Evolutionary conservation across 1,140 invertebrate genomes (phyloP).

Genomic region (Drosophila setifemur): DNA sequence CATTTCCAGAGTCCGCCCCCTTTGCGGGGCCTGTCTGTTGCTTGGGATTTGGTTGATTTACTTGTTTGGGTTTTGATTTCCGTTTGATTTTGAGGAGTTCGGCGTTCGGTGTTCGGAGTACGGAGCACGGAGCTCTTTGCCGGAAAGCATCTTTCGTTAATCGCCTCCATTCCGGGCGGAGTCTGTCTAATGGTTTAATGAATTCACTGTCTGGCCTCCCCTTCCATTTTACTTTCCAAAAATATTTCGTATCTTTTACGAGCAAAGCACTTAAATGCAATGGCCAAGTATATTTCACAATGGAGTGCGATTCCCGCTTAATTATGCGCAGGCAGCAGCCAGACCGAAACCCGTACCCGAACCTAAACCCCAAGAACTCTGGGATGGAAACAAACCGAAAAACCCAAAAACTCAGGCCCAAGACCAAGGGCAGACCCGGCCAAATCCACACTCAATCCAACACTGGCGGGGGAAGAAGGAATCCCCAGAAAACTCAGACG

Average conservation of each 20-base stretch:
- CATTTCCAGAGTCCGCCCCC: background rate
- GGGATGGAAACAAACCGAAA: no score
- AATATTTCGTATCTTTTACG: slow-evolving; percentile 21
- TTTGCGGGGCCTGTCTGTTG: background rate
- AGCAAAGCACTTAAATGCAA: slow-evolving; percentile 56
- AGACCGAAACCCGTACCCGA: slow-evolving; percentile 1
- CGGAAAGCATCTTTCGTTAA: slow-evolving; percentile 44
- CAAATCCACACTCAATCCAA: slow-evolving; percentile 24
- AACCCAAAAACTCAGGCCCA: background rate
- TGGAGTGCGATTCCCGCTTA: slow-evolving; percentile 51
- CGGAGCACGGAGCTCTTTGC: background rate
- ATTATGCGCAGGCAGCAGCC: slow-evolving; percentile 60
- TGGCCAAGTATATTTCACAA: slow-evolving; percentile 47
- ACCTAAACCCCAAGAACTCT: no score
- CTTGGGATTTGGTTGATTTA: slow-evolving; percentile 46
- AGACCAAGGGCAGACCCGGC: background rate
- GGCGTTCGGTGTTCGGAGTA: background rate
- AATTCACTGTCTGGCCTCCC: slow-evolving; percentile 34
- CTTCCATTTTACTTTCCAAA: background rate
- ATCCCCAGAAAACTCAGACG: background rate
- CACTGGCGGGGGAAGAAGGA: background rate
- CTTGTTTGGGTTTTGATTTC: slow-evolving; percentile 61
- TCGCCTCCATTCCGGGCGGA: slow-evolving; percentile 24
- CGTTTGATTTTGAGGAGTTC: slow-evolving; percentile 43
- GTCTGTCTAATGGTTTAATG: slow-evolving; percentile 61